Base-by-base conservation (phyloP, 2,113 vertebrate species). In the Cyprinodon brontotheroides region DNA sequence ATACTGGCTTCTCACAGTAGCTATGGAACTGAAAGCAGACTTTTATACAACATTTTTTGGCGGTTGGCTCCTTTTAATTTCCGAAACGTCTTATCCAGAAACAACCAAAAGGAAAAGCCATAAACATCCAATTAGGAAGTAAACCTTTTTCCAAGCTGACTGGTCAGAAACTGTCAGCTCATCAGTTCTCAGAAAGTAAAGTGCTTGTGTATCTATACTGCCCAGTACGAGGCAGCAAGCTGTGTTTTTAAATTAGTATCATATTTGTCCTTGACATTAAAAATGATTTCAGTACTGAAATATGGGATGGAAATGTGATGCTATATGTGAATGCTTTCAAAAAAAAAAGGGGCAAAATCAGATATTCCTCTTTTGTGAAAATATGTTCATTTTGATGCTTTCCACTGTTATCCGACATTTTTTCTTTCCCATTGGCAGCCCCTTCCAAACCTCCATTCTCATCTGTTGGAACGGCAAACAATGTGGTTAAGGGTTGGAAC, bases 391-490 rank as follows among this genome's bases (percentile, higher is more conserved):
- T 78, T 80, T 3, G 39, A 72, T 61, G 62, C 57, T 72, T 72
- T 62, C 15, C 53, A 65, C 39, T 86, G 61, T 22, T 43, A 72
- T 83, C 86, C 69, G 66, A 57, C 78, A 65, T 89, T 89, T 91
- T 88, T 90, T 74, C 29, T 29, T 29, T 29, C 29, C 29, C 84
- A 82, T 81, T 89, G 87, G 86, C 69, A 77, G 85, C 88, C 84
- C 79, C 76, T 78, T 90, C 82, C 73, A 72, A 57, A 68, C 79
- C 86, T 80, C 72, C 61, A 10, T 87, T 87, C 89, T 89, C 87
- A 80, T 93, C 86, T 91, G 86, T 80, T 90, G 91, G 90, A 94
- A 91, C 93, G 93, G 93, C 94, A 92, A 94, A 94, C 93, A 94
- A 93, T 93, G 90, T 85, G 81, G 89, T 75, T 36, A 81, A 91